Evolutionary conservation across 2,888 invertebrate genomes (phyloP).

Genomic region (Venusia cambrica): DNA sequence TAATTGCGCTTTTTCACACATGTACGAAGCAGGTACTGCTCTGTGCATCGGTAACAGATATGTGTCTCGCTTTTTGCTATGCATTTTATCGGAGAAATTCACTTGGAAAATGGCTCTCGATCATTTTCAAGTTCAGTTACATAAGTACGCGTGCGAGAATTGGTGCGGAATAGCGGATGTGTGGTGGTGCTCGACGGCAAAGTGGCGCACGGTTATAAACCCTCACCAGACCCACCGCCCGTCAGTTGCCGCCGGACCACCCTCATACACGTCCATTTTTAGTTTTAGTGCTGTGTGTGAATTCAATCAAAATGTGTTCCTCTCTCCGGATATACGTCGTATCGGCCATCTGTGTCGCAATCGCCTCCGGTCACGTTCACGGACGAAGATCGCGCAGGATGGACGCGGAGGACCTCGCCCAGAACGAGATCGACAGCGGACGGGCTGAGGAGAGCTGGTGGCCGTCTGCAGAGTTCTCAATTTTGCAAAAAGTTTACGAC

Average conservation of each 20-base stretch:
- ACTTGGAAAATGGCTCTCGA: constrained; percentile 79
- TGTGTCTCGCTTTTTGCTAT: constrained; percentile 71
- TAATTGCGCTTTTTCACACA: constrained; percentile 59
- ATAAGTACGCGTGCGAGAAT: constrained; percentile 79
- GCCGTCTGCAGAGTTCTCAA: constrained; percentile 80
- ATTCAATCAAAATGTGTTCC: constrained; percentile 63
- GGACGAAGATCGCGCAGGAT: constrained; percentile 71
- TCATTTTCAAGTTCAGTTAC: constrained; percentile 82
- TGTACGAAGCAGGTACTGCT: constrained; percentile 38
- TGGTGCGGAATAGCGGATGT: constrained; percentile 82
- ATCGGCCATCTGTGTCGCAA: constrained; percentile 65
- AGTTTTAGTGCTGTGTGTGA: constrained; percentile 68
- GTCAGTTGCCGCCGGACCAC: constrained; percentile 73
- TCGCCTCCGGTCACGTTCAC: constrained; percentile 65
- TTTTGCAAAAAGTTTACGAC: constrained; percentile 83
- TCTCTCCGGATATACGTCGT: constrained; percentile 71
- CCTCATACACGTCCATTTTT: constrained; percentile 66
- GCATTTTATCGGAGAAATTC: constrained; percentile 81
- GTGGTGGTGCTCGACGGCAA: constrained; percentile 74
- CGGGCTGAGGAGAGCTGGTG: constrained; percentile 77
- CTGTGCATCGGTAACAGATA: constrained; percentile 58
- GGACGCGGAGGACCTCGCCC: constrained; percentile 63
- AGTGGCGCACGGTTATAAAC: constrained; percentile 77
- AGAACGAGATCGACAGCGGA: constrained; percentile 75
- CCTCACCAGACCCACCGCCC: constrained; percentile 62